Evolutionary conservation across 2,113 vertebrate species (phyloP).

Genomic region (Myiozetetes cayanensis): DNA sequence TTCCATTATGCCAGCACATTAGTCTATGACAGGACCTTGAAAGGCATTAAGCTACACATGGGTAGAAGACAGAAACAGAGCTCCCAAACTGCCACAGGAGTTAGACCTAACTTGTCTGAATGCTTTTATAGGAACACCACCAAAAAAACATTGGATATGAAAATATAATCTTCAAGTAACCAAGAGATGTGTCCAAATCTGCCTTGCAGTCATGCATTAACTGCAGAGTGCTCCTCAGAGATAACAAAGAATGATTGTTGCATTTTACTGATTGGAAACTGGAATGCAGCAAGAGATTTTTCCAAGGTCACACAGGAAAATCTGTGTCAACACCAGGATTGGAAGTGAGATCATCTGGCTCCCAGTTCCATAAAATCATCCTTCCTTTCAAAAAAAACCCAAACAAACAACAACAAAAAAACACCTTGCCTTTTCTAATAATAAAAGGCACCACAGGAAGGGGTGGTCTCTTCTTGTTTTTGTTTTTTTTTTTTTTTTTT

Average conservation of each 20-base stretch:
- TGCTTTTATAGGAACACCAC: not conserved
- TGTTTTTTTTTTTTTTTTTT: not conserved
- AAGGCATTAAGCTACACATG: not conserved
- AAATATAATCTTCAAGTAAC: not conserved
- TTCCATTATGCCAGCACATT: not conserved
- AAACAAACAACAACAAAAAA: too few relatives aligned
- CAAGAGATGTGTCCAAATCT: not conserved
- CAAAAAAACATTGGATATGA: not conserved
- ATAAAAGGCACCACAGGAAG: conserved; percentile 33
- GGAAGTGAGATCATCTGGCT: conserved; percentile 45
- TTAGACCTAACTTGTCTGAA: not conserved
- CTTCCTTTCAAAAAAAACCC: conserved; percentile 11
- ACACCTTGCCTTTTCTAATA: conserved; percentile 24
- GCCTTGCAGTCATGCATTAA: not conserved
- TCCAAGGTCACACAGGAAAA: conserved; percentile 34
- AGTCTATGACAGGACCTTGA: not conserved
- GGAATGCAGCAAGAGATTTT: not conserved
- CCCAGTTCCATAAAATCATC: conserved; percentile 35
- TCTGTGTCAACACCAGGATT: conserved; percentile 40
- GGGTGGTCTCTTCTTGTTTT: not conserved
- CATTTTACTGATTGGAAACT: conserved; percentile 1
- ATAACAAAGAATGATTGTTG: not conserved
- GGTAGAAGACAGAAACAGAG: not conserved
- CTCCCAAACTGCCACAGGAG: not conserved
- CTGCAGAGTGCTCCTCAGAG: not conserved